Percentiles rank a stretch among this genome's conserved stretches.
Conservation (phyloP, 2,113 vertebrate species). For the Prionailurus bengalensis region DNA sequence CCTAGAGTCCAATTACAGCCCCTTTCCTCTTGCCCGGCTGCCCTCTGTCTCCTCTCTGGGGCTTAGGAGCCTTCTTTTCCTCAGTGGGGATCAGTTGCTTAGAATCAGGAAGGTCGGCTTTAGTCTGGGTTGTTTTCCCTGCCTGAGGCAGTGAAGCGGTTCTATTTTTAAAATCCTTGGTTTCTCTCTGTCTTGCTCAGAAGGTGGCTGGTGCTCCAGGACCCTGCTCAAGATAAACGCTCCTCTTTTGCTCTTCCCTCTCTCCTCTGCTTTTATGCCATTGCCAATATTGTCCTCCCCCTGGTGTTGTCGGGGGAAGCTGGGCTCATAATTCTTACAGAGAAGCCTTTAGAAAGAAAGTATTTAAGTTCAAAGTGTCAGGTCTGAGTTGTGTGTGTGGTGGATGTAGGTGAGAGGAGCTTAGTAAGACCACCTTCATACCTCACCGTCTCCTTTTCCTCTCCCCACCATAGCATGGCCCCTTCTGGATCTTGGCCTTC, state of each 20-base stretch:
- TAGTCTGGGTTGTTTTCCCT: not conserved
- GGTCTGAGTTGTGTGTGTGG: constrained; percentile 69
- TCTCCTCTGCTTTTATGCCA: constrained; percentile 84
- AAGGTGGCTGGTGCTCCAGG: constrained; percentile 81
- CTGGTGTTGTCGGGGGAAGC: constrained; percentile 79
- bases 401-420: constrained; percentile 4
- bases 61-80: not conserved
- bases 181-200: constrained; percentile 69
- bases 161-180: constrained; percentile 78
- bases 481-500: not conserved
- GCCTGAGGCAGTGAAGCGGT: constrained; percentile 34
- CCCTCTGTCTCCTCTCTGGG: not conserved
- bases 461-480: accelerated
- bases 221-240: constrained; percentile 84
- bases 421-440: not conserved
- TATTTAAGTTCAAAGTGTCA: constrained; percentile 87
- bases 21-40: too few species aligned
- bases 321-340: constrained; percentile 84
- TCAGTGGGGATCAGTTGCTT: not conserved
- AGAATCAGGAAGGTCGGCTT: not conserved
- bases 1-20: not conserved
- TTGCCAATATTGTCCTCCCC: constrained; percentile 83
- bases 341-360: constrained; percentile 82
- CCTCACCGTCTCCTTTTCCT: not conserved
- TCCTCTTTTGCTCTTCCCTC: constrained; percentile 75